Evolutionary conservation across 2,888 invertebrate species (phyloP).

Genomic region (Enchytraeus crypticus): DNA sequence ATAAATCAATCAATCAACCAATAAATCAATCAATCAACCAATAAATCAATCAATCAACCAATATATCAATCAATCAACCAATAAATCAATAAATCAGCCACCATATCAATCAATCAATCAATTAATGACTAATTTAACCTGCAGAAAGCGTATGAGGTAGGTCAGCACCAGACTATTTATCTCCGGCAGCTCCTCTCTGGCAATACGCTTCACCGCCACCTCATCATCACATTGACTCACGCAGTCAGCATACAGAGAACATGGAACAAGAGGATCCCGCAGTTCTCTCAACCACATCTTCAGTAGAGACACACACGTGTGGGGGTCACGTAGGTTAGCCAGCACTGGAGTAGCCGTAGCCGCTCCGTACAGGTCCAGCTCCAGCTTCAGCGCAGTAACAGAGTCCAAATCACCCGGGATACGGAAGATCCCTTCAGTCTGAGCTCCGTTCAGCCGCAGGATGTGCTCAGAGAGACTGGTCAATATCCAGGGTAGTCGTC

Average conservation of each 20-base stretch:
- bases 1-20: too few relatives aligned
- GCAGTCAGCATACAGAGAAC: slow-evolving; percentile 78
- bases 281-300: slow-evolving; percentile 88
- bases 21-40: too few relatives aligned
- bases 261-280: slow-evolving; percentile 89
- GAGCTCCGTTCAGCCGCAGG: too few relatives aligned
- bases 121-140: too few relatives aligned
- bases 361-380: slow-evolving; percentile 82
- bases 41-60: too few relatives aligned
- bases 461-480: too few relatives aligned
- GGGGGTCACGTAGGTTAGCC: too few relatives aligned
- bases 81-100: too few relatives aligned
- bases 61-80: too few relatives aligned
- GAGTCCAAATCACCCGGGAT: slow-evolving; percentile 91
- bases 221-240: slow-evolving; percentile 59
- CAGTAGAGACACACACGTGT: slow-evolving; percentile 82
- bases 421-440: too few relatives aligned
- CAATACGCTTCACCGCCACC: slow-evolving; percentile 71
- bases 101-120: too few relatives aligned
- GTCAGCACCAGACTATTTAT: slow-evolving; percentile 75
- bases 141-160: slow-evolving; percentile 61
- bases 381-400: slow-evolving; percentile 76
- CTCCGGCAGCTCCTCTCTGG: slow-evolving; percentile 75
- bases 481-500: too few relatives aligned
- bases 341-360: slow-evolving; percentile 56